Conservation (phyloP, 2,888 invertebrate genomes). For the Tiliacea aurago region DNA sequence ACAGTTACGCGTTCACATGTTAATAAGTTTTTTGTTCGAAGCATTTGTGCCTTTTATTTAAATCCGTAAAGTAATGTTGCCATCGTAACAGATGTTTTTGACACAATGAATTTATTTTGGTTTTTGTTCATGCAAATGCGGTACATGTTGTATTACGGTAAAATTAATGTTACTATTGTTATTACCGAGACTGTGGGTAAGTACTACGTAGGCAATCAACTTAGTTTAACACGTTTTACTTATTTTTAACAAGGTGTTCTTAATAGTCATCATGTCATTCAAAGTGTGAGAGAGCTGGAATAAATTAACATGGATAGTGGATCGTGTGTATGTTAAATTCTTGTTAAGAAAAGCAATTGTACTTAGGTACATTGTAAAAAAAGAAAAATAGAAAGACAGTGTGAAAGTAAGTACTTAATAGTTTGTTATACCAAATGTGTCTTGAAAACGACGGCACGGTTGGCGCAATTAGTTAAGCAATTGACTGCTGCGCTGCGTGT, state of each 20-base stretch:
- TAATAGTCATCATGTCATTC: not conserved
- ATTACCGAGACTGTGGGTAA: not conserved
- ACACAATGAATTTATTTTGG: slow-evolving; percentile 61
- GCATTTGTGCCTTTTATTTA: slow-evolving; percentile 67
- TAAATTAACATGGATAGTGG: not conserved
- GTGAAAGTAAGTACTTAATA: too few relatives aligned
- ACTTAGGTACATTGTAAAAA: not conserved
- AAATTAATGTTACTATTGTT: slow-evolving; percentile 35
- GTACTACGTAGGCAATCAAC: not conserved
- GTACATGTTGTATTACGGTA: slow-evolving; percentile 28
- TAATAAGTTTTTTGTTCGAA: slow-evolving; percentile 83
- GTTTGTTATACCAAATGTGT: not conserved
- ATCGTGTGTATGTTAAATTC: not conserved
- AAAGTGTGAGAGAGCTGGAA: slow-evolving; percentile 17
- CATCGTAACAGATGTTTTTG: slow-evolving; percentile 72
- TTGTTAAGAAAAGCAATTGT: not conserved
- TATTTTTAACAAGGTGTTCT: slow-evolving; percentile 34
- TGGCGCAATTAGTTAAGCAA: too few relatives aligned
- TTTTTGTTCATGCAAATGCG: slow-evolving; percentile 43
- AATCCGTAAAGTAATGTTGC: slow-evolving; percentile 69
- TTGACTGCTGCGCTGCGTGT: too few relatives aligned
- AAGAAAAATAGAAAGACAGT: not conserved
- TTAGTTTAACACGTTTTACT: slow-evolving; percentile 22
- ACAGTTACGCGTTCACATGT: slow-evolving; percentile 83
- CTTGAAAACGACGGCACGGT: too few relatives aligned